Percentiles rank a stretch among this genome's conserved stretches.
phyloP scores from a whole-genome alignment of 2,113 vertebrate genomes.

The Mola mola region DNA sequence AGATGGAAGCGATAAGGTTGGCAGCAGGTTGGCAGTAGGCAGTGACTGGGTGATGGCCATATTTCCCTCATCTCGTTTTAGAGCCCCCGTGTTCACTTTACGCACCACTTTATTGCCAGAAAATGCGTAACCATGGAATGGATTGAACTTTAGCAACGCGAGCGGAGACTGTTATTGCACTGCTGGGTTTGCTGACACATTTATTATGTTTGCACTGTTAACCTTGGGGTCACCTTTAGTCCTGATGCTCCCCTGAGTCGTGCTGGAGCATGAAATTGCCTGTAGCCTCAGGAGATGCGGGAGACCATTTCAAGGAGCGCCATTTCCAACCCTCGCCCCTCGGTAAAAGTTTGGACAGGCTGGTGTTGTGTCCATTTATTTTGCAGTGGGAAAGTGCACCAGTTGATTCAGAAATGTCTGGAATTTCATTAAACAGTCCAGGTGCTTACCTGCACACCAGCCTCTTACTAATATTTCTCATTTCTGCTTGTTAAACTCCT shows the following conservation, averaged over 20 bases:
- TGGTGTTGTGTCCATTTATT: conserved; percentile 40
- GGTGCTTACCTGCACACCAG: too few relatives aligned
- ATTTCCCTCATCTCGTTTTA: not conserved
- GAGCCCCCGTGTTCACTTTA: not conserved
- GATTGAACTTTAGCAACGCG: too few relatives aligned
- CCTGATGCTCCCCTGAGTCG: conserved; percentile 47
- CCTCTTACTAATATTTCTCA: not conserved
- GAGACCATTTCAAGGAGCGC: conserved; percentile 39
- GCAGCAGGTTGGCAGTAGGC: conserved; percentile 22
- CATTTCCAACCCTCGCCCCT: conserved; percentile 21
- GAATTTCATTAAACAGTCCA: conserved; percentile 18
- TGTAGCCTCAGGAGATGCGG: conserved; percentile 64
- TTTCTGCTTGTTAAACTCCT: too few relatives aligned
- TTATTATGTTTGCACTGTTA: conserved; percentile 57
- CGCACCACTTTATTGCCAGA: conserved; percentile 7
- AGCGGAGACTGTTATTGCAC: conserved; percentile 28
- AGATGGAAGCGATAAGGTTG: conserved; percentile 41
- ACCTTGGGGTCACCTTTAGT: conserved; percentile 71
- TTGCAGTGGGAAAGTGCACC: conserved; percentile 16
- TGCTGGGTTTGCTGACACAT: conserved; percentile 33
- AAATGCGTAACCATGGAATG: too few relatives aligned
- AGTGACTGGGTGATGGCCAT: not conserved
- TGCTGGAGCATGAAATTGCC: conserved; percentile 76
- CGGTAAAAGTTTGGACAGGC: conserved; percentile 28
- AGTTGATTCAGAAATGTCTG: conserved; percentile 22